Evolutionary conservation across 2,888 invertebrate genomes (phyloP).

Genomic region (Adelphocoris suturalis): DNA sequence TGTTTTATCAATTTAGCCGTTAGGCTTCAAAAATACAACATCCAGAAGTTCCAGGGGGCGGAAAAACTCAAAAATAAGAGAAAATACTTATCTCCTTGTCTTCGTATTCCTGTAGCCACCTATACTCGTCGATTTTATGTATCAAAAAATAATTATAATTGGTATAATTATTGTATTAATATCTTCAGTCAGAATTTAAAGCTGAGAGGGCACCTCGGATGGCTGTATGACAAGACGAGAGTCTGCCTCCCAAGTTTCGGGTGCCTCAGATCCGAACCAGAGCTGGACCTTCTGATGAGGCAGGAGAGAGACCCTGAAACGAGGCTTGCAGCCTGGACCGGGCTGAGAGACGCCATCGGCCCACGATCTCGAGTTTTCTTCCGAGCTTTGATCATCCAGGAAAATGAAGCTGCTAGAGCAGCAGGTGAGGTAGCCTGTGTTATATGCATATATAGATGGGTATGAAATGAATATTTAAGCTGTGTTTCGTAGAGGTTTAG

Average conservation of each 20-base stretch:
- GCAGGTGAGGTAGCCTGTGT: conserved; percentile 77
- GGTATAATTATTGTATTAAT: neutral
- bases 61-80: no score
- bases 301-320: conserved; percentile 78
- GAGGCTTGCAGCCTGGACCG: conserved; percentile 79
- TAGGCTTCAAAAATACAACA: no score
- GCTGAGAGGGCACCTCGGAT: conserved; percentile 9
- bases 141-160: no score
- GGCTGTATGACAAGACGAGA: conserved; percentile 81
- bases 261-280: conserved; percentile 84
- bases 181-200: neutral
- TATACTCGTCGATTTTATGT: no score
- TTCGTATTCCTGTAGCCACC: no score
- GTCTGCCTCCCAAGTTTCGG: conserved; percentile 79
- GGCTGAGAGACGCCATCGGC: conserved; percentile 79
- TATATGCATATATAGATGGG: no score
- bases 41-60: no score
- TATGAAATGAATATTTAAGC: no score
- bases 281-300: conserved; percentile 83
- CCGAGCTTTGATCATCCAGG: conserved; percentile 78
- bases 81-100: no score
- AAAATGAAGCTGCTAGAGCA: conserved; percentile 78
- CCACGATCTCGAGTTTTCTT: conserved; percentile 78
- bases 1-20: no score
- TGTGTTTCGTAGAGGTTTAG: no score